A percentile compares a stretch with the other conserved stretches of the same genome.
phyloP scores from a whole-genome alignment of 1,140 invertebrate species.

The Temnothorax curvispinosus region DNA sequence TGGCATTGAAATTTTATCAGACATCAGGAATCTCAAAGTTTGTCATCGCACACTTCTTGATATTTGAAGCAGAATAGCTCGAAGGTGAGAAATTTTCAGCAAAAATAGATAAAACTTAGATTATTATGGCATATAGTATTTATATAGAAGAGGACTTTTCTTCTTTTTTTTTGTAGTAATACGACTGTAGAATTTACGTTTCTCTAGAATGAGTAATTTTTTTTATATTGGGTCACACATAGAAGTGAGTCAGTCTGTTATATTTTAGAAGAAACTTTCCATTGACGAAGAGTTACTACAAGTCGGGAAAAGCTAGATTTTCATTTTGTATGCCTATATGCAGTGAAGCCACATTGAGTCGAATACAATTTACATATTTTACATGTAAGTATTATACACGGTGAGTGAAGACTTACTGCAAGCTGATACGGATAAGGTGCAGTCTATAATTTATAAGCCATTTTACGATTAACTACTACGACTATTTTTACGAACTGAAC shows the following conservation, averaged over 20 bases:
- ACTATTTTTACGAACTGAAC: background rate
- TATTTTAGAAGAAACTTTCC: conserved; percentile 64
- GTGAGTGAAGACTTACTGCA: conserved; percentile 46
- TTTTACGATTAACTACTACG: conserved; percentile 2
- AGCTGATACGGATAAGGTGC: conserved; percentile 28
- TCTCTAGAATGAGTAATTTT: conserved; percentile 42
- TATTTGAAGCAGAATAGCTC: conserved; percentile 77
- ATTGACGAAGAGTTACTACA: conserved; percentile 52
- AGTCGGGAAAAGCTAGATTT: conserved; percentile 31
- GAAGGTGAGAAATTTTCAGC: conserved; percentile 75
- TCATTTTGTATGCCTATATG: conserved; percentile 49
- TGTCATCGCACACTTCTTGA: conserved; percentile 68
- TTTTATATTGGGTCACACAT: conserved; percentile 54
- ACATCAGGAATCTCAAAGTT: conserved; percentile 77
- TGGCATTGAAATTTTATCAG: conserved; percentile 82
- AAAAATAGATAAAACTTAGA: conserved; percentile 80
- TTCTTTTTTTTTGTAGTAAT: background rate
- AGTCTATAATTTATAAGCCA: conserved; percentile 11
- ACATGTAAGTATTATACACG: conserved; percentile 54
- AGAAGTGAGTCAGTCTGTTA: conserved; percentile 62
- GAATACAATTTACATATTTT: conserved; percentile 56
- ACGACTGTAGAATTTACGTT: background rate
- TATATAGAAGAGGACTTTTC: conserved; percentile 76
- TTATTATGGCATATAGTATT: conserved; percentile 72
- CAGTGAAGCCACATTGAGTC: conserved; percentile 45